Base-by-base conservation (phyloP, 1,140 invertebrate species). In the Aphaenogaster ashmeadi region DNA sequence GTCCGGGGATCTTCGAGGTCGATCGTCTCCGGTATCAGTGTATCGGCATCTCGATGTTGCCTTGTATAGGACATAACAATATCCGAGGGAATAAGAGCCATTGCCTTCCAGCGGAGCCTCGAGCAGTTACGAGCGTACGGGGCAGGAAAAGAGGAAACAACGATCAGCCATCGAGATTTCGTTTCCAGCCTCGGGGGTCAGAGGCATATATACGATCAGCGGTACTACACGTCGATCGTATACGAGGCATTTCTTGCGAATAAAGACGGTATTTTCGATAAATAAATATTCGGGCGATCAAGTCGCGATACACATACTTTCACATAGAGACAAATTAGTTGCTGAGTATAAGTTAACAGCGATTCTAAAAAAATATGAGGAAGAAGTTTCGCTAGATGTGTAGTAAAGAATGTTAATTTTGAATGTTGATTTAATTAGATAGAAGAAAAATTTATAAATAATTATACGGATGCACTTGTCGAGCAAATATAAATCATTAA, bases 81-180 rank as follows among this genome's bases (percentile, higher is more conserved):
- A 87, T 74, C 86, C 78, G 54, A 84, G 62, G 50, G 77, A 87
- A 81, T 87, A 84, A 84, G 79, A 84, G 58, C 58, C 80, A 85
- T 83, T 47, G 47, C 36, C 54, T 84, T 44, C 56, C 38, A 81
- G 54, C 72, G 18, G 21, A 64, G 62, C 41, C 71, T 2, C 50
- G 44, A 80, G 33, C 64, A 62, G 69, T 87, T 87, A 87, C 77
- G 85, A 87, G 78, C 54, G 33, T 64, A 52, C 38, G 78, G 71
- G 66, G 44, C 47, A 75, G 62, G 75, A 71, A 80, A 58, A 56
- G 41, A 81, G 71, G 54, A 72, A 87, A 66, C 38, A 52, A 69
- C 54, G 84, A 72, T 87, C 86, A 64, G 41, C 67, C 50, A 75
- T 85, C 38, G 62, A 85, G 71, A 88, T 88, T 85, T 87, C 80